These are phyloP conservation scores for Channa striata DNA, from an alignment of 2,797 vertebrate species.

Conservation along the genomic window DNA sequence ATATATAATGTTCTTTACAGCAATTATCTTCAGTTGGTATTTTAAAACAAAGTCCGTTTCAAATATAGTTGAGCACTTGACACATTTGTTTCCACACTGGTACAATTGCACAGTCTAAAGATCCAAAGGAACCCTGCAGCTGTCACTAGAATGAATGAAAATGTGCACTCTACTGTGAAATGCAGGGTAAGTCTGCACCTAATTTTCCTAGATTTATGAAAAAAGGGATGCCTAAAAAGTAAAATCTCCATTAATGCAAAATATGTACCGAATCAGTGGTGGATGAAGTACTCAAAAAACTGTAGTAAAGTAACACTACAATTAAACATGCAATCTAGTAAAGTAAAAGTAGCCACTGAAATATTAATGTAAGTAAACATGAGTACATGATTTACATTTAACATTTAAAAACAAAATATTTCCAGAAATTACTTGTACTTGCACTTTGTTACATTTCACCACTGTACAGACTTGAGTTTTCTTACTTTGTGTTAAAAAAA, in stretches of 20 bases:
- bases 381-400: too few relatives aligned
- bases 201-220: constrained; percentile 9
- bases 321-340: too few relatives aligned
- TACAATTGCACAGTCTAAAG: constrained; percentile 15
- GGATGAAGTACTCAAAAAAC: too few relatives aligned
- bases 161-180: constrained; percentile 28
- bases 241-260: constrained; percentile 1
- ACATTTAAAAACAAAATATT: too few relatives aligned
- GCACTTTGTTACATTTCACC: too few relatives aligned
- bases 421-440: too few relatives aligned
- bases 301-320: too few relatives aligned
- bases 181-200: constrained; percentile 5
- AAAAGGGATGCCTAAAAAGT: constrained; percentile 35
- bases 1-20: constrained; percentile 21
- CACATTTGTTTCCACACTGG: constrained; percentile 8
- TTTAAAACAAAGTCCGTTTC: constrained; percentile 23
- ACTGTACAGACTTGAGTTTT: too few relatives aligned
- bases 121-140: constrained; percentile 34
- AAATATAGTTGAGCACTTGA: constrained; percentile 3
- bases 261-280: too few relatives aligned
- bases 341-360: too few relatives aligned
- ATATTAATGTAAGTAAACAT: too few relatives aligned
- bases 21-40: constrained; percentile 23
- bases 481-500: too few relatives aligned
- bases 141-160: constrained; percentile 14